Conservation (phyloP, 1,140 invertebrate species). For the Acyrthosiphon pisum region DNA sequence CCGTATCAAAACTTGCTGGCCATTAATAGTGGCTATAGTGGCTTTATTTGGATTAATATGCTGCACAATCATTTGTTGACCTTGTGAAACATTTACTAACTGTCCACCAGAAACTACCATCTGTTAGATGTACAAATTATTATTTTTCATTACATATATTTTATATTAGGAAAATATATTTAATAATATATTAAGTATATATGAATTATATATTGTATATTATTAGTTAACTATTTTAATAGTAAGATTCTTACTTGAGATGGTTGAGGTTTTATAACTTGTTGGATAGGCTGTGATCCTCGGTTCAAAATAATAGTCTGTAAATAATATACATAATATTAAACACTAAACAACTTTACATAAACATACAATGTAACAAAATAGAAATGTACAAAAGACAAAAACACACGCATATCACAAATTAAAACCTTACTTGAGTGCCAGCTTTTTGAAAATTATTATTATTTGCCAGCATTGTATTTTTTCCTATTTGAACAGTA, state of each 20-base stretch:
- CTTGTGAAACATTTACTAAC: slow-evolving; percentile 78
- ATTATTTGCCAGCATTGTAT: slow-evolving; percentile 31
- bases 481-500: slow-evolving; percentile 26
- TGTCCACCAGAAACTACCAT: slow-evolving; percentile 65
- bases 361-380: neutral
- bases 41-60: slow-evolving; percentile 80
- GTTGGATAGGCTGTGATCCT: slow-evolving; percentile 39
- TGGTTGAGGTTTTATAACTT: slow-evolving; percentile 39
- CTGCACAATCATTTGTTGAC: slow-evolving; percentile 71
- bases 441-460: slow-evolving; percentile 40
- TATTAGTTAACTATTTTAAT: neutral
- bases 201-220: neutral
- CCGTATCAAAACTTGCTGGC: slow-evolving; percentile 81
- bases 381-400: neutral
- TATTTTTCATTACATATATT: neutral
- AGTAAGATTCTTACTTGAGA: slow-evolving; percentile 20
- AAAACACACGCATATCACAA: neutral
- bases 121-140: slow-evolving; percentile 60
- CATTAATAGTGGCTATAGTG: slow-evolving; percentile 77
- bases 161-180: neutral
- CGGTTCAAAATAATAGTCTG: slow-evolving; percentile 36
- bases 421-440: slow-evolving; percentile 48
- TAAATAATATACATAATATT: slow-evolving; percentile 17
- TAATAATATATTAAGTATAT: slow-evolving; percentile 1
- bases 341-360: neutral